phyloP scores from a whole-genome alignment of 2,113 vertebrate species.

The Cochlearius cochlearius region DNA sequence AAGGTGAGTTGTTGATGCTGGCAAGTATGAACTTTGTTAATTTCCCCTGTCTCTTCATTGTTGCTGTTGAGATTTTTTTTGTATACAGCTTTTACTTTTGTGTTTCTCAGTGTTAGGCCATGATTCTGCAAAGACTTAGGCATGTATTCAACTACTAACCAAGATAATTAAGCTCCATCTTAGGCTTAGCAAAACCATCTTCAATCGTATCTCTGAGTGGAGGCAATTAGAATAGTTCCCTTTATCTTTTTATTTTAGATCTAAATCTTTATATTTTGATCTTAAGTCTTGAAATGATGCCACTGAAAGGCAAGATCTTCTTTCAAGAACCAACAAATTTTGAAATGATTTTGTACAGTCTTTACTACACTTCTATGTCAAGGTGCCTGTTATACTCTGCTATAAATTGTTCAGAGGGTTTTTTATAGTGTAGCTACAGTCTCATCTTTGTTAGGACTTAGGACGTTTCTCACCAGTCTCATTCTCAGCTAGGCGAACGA shows the following conservation, averaged over 20 bases:
- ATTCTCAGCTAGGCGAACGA: not conserved
- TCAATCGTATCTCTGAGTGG: accelerated
- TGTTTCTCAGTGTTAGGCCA: not conserved
- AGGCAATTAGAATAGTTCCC: not conserved
- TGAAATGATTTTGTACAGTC: not conserved
- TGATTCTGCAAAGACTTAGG: not conserved
- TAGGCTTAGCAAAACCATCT: not conserved
- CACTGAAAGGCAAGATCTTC: not conserved
- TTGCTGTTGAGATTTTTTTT: not conserved
- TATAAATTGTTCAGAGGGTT: not conserved
- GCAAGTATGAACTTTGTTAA: not conserved
- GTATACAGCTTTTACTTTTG: not conserved
- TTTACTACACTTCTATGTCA: not conserved
- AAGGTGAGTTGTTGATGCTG: slow-evolving; percentile 65
- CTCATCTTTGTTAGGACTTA: not conserved
- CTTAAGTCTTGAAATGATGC: not conserved
- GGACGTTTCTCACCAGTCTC: not conserved
- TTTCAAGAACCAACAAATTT: not conserved
- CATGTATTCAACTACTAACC: not conserved
- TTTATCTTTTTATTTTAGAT: not conserved
- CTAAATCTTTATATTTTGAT: not conserved
- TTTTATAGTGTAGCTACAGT: not conserved
- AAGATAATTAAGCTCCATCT: not conserved
- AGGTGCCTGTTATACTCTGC: not conserved
- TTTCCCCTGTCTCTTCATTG: accelerated